Evolutionary conservation across 2,113 vertebrate species (phyloP).

Genomic region (Odontesthes bonariensis): DNA sequence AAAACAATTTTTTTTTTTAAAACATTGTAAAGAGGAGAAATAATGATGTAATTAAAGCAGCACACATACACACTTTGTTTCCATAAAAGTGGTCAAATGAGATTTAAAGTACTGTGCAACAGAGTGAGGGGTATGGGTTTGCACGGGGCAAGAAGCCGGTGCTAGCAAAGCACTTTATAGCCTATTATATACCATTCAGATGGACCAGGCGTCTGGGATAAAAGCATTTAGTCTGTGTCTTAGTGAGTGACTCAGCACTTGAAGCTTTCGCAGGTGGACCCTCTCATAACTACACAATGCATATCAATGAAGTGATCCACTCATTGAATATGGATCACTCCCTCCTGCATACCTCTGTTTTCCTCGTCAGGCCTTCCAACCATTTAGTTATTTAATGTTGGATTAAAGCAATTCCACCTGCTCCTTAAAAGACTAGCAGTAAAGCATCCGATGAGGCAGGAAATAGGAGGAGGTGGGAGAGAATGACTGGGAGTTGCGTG

Average conservation of each 20-base stretch:
- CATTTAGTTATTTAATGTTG: constrained; percentile 25
- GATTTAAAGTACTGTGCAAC: constrained; percentile 60
- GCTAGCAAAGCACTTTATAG: constrained; percentile 76
- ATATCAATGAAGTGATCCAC: constrained; percentile 71
- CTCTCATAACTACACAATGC: constrained; percentile 67
- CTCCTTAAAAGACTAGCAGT: constrained; percentile 17
- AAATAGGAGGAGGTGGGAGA: neutral
- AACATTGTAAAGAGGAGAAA: constrained; percentile 6
- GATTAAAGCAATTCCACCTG: constrained; percentile 34
- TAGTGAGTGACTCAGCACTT: constrained; percentile 78
- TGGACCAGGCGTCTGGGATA: constrained; percentile 74
- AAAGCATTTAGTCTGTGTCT: constrained; percentile 76
- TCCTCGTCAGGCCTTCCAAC: constrained; percentile 44
- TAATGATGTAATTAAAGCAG: constrained; percentile 56
- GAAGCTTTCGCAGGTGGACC: constrained; percentile 70
- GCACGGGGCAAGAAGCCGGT: constrained; percentile 70
- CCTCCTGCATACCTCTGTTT: constrained; percentile 39
- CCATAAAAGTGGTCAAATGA: constrained; percentile 70
- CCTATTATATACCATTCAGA: constrained; percentile 80
- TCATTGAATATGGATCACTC: constrained; percentile 52
- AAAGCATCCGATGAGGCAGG: neutral
- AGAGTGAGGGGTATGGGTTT: constrained; percentile 59
- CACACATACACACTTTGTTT: constrained; percentile 56
- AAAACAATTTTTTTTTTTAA: too few relatives aligned
- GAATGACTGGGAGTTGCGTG: neutral